These are phyloP conservation scores for Boulengeromyrus knoepffleri DNA, from an alignment of 2,113 vertebrate species.

Conservation along the genomic window DNA sequence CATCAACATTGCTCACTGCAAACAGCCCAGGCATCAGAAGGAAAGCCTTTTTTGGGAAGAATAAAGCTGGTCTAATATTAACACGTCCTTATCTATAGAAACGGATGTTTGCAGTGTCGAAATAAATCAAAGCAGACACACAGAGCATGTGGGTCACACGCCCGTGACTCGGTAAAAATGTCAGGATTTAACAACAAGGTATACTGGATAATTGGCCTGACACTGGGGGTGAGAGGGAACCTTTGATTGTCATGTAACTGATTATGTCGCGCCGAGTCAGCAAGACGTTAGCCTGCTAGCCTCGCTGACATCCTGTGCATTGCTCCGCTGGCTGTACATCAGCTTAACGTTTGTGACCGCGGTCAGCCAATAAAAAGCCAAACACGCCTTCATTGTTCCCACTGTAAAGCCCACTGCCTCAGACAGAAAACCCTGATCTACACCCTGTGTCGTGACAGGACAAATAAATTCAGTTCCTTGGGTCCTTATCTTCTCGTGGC, in stretches of 20 bases:
- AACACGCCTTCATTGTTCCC: not conserved
- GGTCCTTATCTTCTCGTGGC: not conserved
- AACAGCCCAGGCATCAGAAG: constrained; percentile 10
- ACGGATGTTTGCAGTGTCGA: not conserved
- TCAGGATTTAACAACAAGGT: not conserved
- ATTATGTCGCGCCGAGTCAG: not conserved
- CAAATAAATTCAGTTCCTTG: not conserved
- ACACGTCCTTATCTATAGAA: constrained; percentile 9
- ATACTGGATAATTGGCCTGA: not conserved
- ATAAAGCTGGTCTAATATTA: constrained; percentile 24
- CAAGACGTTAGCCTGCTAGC: not conserved
- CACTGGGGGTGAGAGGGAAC: not conserved
- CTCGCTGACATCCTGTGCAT: not conserved
- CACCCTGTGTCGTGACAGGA: not conserved
- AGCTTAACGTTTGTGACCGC: not conserved
- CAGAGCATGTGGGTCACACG: not conserved
- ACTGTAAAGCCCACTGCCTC: not conserved
- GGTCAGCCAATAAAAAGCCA: not conserved
- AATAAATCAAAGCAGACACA: not conserved
- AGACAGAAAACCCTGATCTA: not conserved
- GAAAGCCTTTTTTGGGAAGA: constrained; percentile 10
- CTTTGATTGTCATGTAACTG: constrained; percentile 1
- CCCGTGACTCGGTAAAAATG: not conserved
- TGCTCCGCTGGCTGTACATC: not conserved
- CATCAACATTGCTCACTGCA: constrained; percentile 10